Conservation (phyloP, 2,113 vertebrate species). For the Caloenas nicobarica region DNA sequence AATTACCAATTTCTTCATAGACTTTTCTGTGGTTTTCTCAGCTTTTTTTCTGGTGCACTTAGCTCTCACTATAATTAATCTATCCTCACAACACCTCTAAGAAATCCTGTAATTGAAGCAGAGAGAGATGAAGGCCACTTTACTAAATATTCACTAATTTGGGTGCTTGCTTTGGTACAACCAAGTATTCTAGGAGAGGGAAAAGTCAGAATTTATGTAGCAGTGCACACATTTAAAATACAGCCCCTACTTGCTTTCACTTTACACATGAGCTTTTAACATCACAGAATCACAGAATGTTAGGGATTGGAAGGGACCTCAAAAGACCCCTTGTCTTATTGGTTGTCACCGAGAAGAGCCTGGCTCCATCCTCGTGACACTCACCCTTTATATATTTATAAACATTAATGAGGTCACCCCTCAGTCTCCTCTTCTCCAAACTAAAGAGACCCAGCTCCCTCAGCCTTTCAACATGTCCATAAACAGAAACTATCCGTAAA, state of each 20-base stretch:
- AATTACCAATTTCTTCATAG: constrained; percentile 35
- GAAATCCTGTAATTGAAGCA: constrained; percentile 45
- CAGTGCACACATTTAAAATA: neutral
- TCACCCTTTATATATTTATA: too few species aligned
- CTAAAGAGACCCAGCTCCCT: too few species aligned
- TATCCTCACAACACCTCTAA: constrained; percentile 51
- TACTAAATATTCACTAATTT: constrained; percentile 3
- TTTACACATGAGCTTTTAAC: neutral
- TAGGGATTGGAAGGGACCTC: too few species aligned
- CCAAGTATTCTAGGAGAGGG: neutral
- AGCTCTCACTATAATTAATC: constrained; percentile 48
- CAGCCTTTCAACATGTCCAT: neutral
- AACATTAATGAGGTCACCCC: too few species aligned
- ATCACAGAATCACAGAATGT: too few species aligned
- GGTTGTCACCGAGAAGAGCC: too few species aligned
- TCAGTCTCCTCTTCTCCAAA: too few species aligned
- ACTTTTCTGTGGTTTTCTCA: constrained; percentile 42
- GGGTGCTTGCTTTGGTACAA: neutral
- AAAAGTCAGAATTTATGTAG: neutral
- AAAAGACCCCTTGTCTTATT: too few species aligned
- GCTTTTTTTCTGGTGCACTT: neutral
- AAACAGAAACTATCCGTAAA: neutral
- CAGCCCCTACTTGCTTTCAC: neutral
- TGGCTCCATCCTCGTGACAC: too few species aligned
- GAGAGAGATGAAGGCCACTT: constrained; percentile 16